phyloP scores from a whole-genome alignment of 2,888 invertebrate genomes.

The Elmis aenea region DNA sequence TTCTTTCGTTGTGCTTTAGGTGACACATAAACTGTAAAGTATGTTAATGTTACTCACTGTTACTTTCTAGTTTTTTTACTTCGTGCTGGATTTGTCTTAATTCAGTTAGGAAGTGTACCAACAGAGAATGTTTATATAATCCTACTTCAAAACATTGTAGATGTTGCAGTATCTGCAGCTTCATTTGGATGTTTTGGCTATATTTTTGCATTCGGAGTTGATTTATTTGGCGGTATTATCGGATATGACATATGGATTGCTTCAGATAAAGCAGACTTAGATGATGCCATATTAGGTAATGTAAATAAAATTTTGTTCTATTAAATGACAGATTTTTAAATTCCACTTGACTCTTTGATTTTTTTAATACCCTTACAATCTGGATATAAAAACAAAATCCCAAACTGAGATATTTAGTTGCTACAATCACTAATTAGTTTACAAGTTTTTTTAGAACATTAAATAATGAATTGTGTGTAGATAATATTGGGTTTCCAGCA shows the following conservation, averaged over 20 bases:
- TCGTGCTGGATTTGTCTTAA: slow-evolving; percentile 37
- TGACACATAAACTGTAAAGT: background rate
- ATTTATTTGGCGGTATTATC: slow-evolving; percentile 29
- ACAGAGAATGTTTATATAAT: slow-evolving; percentile 39
- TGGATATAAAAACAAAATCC: too few species aligned
- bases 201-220: slow-evolving; percentile 34
- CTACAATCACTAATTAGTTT: too few species aligned
- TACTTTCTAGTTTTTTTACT: slow-evolving; percentile 27
- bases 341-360: too few species aligned
- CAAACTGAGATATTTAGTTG: too few species aligned
- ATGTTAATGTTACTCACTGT: background rate
- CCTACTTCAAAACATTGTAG: slow-evolving; percentile 40
- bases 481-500: too few species aligned
- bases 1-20: slow-evolving; percentile 9
- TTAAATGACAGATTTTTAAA: too few species aligned
- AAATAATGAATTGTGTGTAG: too few species aligned
- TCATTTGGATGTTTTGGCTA: slow-evolving; percentile 36
- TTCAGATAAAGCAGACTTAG: slow-evolving; percentile 15
- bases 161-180: slow-evolving; percentile 35
- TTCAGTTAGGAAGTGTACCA: slow-evolving; percentile 41
- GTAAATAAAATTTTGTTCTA: too few species aligned
- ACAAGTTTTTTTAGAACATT: too few species aligned
- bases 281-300: slow-evolving; percentile 25
- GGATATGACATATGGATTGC: slow-evolving; percentile 35
- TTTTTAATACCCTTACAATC: too few species aligned